Conservation (phyloP, 2,797 vertebrate genomes). For the Astyanax mexicanus region DNA sequence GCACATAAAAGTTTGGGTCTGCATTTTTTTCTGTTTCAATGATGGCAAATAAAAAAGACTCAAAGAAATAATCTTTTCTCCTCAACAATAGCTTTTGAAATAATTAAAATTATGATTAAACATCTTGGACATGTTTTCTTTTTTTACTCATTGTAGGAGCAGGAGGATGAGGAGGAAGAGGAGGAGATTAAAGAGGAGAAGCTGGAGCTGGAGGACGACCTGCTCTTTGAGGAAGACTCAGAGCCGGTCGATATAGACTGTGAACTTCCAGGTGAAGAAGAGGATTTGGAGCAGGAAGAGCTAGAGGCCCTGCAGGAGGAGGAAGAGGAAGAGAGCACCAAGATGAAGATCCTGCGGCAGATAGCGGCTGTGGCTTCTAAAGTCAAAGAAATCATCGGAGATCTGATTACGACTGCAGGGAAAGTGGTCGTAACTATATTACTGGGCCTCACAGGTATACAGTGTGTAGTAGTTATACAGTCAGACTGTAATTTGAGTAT, state of each 20-base stretch:
- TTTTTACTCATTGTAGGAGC: constrained; percentile 14
- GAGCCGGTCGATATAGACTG: constrained; percentile 78
- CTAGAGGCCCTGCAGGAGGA: constrained; percentile 75
- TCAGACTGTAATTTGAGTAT: background rate
- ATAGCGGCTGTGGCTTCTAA: constrained; percentile 83
- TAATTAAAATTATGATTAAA: too few species aligned
- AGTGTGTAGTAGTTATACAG: constrained; percentile 67
- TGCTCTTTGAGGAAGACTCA: constrained; percentile 83
- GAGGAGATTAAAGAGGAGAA: constrained; percentile 78
- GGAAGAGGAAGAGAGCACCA: constrained; percentile 79
- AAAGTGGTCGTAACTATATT: constrained; percentile 90
- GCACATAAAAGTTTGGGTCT: too few species aligned
- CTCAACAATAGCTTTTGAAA: too few species aligned
- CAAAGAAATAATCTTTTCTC: too few species aligned
- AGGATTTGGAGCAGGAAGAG: constrained; percentile 66
- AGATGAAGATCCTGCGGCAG: constrained; percentile 82
- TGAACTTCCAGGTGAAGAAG: constrained; percentile 77
- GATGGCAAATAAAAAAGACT: too few species aligned
- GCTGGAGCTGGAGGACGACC: constrained; percentile 80
- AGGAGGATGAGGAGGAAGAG: constrained; percentile 65
- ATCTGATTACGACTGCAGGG: constrained; percentile 89
- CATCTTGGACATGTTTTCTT: too few species aligned
- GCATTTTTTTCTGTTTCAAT: too few species aligned
- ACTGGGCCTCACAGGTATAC: constrained; percentile 89
- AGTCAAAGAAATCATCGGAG: constrained; percentile 86